phyloP scores from a whole-genome alignment of 2,797 vertebrate genomes.

The Miichthys miiuy region DNA sequence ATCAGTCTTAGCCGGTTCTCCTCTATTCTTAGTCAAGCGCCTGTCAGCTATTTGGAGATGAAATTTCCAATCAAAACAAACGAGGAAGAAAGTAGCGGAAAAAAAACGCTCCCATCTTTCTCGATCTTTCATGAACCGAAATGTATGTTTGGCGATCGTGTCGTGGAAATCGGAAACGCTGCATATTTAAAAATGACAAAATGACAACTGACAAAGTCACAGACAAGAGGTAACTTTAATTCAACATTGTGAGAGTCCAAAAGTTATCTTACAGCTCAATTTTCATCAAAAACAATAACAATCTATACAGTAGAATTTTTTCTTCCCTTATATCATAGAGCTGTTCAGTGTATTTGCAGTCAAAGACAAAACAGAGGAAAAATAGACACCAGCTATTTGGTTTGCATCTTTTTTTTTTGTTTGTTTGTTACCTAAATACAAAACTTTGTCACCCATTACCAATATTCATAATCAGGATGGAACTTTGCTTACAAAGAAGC shows the following conservation, averaged over 20 bases:
- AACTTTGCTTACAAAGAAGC: constrained; percentile 81
- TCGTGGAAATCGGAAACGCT: neutral
- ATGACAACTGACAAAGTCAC: constrained; percentile 86
- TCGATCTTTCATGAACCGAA: neutral
- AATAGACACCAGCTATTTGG: constrained; percentile 87
- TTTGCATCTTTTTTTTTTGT: constrained; percentile 80
- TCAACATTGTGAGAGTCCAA: constrained; percentile 99
- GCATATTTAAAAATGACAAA: constrained; percentile 51
- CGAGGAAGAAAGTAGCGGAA: neutral
- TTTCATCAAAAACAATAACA: constrained; percentile 99
- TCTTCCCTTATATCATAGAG: constrained; percentile 89
- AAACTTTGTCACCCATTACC: constrained; percentile 81
- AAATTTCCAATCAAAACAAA: constrained; percentile 20
- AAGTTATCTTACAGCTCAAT: constrained; percentile 98
- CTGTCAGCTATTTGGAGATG: constrained; percentile 43
- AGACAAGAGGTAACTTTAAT: constrained; percentile 99
- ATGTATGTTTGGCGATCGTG: neutral
- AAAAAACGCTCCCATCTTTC: no score
- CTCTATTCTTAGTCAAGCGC: constrained; percentile 38
- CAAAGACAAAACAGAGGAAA: constrained; percentile 83
- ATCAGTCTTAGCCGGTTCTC: constrained; percentile 41
- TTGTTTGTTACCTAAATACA: constrained; percentile 83
- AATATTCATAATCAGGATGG: constrained; percentile 79
- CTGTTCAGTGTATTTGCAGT: constrained; percentile 99
- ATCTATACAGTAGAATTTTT: constrained; percentile 98